Evolutionary conservation across 2,888 invertebrate genomes (phyloP).

Genomic region (Sesia bembeciformis): DNA sequence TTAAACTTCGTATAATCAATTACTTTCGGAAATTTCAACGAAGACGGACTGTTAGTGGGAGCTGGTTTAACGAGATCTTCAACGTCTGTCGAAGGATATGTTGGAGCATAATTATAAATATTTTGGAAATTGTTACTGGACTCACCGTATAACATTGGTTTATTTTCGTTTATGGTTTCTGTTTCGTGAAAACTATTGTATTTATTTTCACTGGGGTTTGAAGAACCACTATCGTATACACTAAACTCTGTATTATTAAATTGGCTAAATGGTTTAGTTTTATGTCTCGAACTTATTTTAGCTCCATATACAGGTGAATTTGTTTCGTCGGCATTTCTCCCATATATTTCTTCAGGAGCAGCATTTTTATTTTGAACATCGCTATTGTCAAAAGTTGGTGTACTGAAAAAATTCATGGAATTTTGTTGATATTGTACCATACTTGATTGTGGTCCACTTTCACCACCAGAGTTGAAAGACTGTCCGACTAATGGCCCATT

Average conservation of each 20-base stretch:
- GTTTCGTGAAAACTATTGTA: conserved; percentile 25
- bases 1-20: conserved; percentile 54
- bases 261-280: conserved; percentile 18
- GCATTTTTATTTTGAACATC: conserved; percentile 27
- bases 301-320: conserved; percentile 51
- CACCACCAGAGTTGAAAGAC: conserved; percentile 22
- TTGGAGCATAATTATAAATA: conserved; percentile 21
- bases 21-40: conserved; percentile 45
- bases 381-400: conserved; percentile 28
- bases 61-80: conserved; percentile 26
- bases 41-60: conserved; percentile 13
- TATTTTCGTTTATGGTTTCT: conserved; percentile 26
- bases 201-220: conserved; percentile 27
- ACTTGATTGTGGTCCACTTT: conserved; percentile 30
- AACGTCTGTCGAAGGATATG: conserved; percentile 23
- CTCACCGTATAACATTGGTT: conserved; percentile 25
- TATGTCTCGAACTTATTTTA: conserved; percentile 43
- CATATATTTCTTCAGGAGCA: conserved; percentile 22
- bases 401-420: conserved; percentile 33
- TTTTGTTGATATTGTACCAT: conserved; percentile 38
- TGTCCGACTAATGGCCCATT: conserved; percentile 30
- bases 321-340: conserved; percentile 18
- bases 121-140: conserved; percentile 26
- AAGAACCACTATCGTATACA: conserved; percentile 25
- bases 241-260: conserved; percentile 35